These are phyloP conservation scores for Hartigia nigra DNA, from an alignment of 2,888 invertebrate species.

Conservation along the genomic window DNA sequence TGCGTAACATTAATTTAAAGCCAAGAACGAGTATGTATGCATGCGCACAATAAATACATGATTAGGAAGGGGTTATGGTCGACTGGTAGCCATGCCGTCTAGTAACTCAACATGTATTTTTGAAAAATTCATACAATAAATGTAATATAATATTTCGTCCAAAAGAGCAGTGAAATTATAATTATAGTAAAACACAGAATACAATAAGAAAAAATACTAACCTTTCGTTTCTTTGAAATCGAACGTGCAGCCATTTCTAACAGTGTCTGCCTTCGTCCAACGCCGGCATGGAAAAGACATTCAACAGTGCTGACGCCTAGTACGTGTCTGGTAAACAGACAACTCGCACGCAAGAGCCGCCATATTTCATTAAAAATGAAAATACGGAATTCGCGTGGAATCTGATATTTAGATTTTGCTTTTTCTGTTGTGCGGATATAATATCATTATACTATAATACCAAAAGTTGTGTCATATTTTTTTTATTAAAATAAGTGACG, in stretches of 20 bases:
- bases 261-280: not conserved
- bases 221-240: constrained; percentile 78
- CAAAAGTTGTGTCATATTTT: too few species aligned
- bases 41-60: not conserved
- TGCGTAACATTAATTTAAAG: not conserved
- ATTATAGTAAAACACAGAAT: not conserved
- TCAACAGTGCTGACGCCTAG: not conserved
- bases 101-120: not conserved
- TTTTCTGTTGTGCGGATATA: too few species aligned
- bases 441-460: too few species aligned
- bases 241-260: constrained; percentile 71
- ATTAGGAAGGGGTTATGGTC: not conserved
- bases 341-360: too few species aligned
- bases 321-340: too few species aligned
- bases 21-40: not conserved
- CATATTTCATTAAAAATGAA: too few species aligned
- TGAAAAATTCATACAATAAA: not conserved
- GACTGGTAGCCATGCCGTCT: not conserved
- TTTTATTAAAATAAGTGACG: too few species aligned
- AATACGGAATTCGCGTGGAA: too few species aligned
- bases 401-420: too few species aligned
- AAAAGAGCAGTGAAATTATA: not conserved
- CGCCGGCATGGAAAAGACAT: not conserved
- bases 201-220: constrained; percentile 55
- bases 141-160: not conserved